Percentiles rank a stretch among this genome's conserved stretches.
phyloP scores from a whole-genome alignment of 2,888 invertebrate species.

The Tetheella fluctuosa region DNA sequence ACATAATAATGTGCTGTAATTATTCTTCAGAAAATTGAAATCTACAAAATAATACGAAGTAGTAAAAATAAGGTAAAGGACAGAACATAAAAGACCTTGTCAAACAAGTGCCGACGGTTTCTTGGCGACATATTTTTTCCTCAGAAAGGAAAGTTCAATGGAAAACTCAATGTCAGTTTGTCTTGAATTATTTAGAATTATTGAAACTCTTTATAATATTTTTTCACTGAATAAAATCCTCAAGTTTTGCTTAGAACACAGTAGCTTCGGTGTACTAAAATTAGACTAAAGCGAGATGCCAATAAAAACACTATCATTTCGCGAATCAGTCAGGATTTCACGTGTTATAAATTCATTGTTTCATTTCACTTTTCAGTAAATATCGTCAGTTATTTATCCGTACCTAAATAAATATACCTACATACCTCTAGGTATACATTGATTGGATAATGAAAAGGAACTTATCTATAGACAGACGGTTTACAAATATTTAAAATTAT shows the following conservation, averaged over 20 bases:
- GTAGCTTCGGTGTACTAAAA: no score
- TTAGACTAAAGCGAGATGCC: no score
- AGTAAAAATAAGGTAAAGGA: no score
- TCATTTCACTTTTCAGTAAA: no score
- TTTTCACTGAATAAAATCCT: not conserved
- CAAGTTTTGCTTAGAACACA: no score
- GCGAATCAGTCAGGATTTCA: no score
- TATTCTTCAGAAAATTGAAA: no score
- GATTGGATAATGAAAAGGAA: not conserved
- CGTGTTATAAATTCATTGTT: no score
- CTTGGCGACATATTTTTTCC: not conserved
- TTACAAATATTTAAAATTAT: slow-evolving; percentile 31
- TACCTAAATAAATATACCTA: not conserved
- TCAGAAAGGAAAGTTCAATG: not conserved
- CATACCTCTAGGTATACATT: no score
- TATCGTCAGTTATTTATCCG: not conserved
- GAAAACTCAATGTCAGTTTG: not conserved
- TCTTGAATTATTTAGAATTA: not conserved
- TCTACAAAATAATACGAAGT: not conserved
- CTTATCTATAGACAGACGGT: slow-evolving; percentile 17
- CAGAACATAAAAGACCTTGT: not conserved
- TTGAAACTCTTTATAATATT: not conserved
- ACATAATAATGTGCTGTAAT: no score
- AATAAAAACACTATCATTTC: not conserved
- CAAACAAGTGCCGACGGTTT: not conserved